phyloP scores from a whole-genome alignment of 1,140 invertebrate genomes.

The Lepidotrigona ventralis region DNA sequence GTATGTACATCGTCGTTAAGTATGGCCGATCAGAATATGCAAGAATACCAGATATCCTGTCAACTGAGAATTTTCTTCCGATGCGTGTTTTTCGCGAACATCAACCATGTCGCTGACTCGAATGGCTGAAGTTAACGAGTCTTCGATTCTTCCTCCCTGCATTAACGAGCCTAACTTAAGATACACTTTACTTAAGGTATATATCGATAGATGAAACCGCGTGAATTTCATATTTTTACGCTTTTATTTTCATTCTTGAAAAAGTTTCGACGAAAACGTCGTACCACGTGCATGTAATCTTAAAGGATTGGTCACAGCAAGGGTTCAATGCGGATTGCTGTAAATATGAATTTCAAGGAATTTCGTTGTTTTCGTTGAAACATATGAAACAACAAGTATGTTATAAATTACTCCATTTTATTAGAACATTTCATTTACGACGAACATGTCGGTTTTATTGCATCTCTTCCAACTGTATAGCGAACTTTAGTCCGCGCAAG shows the following conservation, averaged over 20 bases:
- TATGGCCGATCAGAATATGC: conserved; percentile 28
- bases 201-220: background rate
- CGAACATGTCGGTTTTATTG: background rate
- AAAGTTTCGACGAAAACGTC: background rate
- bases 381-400: background rate
- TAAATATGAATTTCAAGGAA: background rate
- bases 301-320: background rate
- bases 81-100: conserved; percentile 9
- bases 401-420: background rate
- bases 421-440: background rate
- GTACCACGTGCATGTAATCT: too few relatives aligned
- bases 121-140: background rate
- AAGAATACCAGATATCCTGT: conserved; percentile 39
- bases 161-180: conserved; percentile 2
- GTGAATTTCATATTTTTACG: background rate
- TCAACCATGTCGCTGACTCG: background rate
- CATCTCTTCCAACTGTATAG: background rate
- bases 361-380: background rate
- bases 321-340: background rate
- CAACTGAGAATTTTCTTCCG: conserved; percentile 35
- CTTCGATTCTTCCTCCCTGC: background rate
- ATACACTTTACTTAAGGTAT: background rate
- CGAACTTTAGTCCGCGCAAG: background rate
- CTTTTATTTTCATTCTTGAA: background rate
- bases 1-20: conserved; percentile 37